A percentile compares a stretch with the other conserved stretches of the same genome.
These are phyloP conservation scores for Capreolus pygargus DNA, from an alignment of 2,113 vertebrate species.

Conservation along the genomic window DNA sequence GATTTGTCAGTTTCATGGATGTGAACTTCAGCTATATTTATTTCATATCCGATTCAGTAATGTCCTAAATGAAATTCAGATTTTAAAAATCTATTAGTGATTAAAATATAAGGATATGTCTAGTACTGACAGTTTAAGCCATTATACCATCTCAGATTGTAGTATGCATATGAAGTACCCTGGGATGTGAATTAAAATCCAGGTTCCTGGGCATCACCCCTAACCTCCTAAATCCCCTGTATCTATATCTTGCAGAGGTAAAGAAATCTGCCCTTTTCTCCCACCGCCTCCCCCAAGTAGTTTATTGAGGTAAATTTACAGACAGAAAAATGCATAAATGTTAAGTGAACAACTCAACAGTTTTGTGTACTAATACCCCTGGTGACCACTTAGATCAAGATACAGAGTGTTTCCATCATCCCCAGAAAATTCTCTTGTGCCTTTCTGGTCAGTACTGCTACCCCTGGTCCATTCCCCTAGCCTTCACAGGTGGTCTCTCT, in stretches of 20 bases:
- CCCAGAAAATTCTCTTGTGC: background rate
- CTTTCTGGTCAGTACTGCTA: background rate
- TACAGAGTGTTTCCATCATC: background rate
- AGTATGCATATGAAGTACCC: background rate
- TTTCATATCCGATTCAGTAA: constrained; percentile 12
- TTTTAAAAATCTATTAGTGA: background rate
- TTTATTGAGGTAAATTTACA: constrained; percentile 20
- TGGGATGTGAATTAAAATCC: background rate
- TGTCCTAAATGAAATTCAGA: background rate
- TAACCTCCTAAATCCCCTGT: background rate
- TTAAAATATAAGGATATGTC: background rate
- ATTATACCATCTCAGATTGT: constrained; percentile 1
- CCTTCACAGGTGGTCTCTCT: background rate
- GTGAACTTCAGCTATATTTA: constrained; percentile 3
- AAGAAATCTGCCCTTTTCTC: background rate
- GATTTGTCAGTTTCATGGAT: background rate
- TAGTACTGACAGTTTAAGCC: background rate
- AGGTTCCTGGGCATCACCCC: background rate
- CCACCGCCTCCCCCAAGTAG: background rate
- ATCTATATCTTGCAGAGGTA: background rate
- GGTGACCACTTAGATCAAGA: background rate
- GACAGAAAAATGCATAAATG: background rate
- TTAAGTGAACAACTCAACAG: background rate
- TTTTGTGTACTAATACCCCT: background rate
- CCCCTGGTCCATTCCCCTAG: rapidly evolving